Percentiles rank a stretch among this genome's conserved stretches.
phyloP scores from a whole-genome alignment of 1,140 invertebrate species.

The Stegodyphus dumicola region DNA sequence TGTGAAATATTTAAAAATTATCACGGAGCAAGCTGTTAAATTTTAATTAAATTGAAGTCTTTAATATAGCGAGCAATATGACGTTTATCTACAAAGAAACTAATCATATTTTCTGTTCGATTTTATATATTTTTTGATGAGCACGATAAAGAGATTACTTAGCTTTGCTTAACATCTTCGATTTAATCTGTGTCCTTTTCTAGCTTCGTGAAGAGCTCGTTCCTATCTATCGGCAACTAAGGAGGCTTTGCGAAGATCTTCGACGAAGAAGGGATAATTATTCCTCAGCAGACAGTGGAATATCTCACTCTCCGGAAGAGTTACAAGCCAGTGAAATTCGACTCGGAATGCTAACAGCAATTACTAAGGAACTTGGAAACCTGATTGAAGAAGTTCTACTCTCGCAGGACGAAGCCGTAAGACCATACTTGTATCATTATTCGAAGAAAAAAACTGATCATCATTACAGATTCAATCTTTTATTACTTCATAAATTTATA shows the following conservation, averaged over 20 bases:
- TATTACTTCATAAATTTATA: too few species aligned
- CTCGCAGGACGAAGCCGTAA: conserved; percentile 53
- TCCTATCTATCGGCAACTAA: conserved; percentile 69
- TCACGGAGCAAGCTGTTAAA: too few species aligned
- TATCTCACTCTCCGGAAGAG: conserved; percentile 59
- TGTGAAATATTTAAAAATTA: too few species aligned
- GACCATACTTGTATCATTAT: neutral
- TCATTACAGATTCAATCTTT: too few species aligned
- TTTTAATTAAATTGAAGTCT: too few species aligned
- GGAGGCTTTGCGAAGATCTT: conserved; percentile 69
- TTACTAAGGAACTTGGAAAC: conserved; percentile 69
- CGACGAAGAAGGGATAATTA: conserved; percentile 64
- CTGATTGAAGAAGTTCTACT: conserved; percentile 65
- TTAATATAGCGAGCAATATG: too few species aligned
- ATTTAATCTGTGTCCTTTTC: neutral
- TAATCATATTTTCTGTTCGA: too few species aligned
- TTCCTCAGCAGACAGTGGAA: conserved; percentile 60
- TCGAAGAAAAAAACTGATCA: too few species aligned
- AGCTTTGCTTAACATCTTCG: too few species aligned
- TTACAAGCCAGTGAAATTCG: conserved; percentile 63
- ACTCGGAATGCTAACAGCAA: conserved; percentile 68
- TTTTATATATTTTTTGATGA: too few species aligned
- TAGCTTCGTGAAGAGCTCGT: conserved; percentile 71
- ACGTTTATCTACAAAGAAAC: too few species aligned
- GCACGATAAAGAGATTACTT: too few species aligned